Evolutionary conservation across 2,113 vertebrate genomes (phyloP).

Genomic region (Anguilla japonica): DNA sequence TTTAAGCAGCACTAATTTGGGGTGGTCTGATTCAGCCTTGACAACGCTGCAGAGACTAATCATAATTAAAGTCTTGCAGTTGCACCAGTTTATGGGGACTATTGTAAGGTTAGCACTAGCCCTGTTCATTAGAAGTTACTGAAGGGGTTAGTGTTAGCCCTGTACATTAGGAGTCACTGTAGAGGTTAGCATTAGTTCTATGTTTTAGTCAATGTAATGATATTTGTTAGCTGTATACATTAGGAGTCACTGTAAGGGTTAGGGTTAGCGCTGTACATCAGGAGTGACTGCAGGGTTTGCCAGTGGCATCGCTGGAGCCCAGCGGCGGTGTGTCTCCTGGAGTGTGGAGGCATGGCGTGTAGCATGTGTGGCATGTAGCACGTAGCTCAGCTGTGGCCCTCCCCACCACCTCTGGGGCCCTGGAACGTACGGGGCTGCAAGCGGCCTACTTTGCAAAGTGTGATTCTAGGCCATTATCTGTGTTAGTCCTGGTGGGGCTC

Average conservation of each 20-base stretch:
- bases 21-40: neutral
- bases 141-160: neutral
- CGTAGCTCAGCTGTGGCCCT: conserved; percentile 48
- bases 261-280: no score
- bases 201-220: no score
- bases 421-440: conserved; percentile 51
- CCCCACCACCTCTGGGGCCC: conserved; percentile 50
- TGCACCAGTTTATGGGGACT: neutral
- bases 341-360: no score
- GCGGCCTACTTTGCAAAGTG: conserved; percentile 74
- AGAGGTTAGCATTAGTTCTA: no score
- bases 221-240: no score
- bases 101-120: neutral
- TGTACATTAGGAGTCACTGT: no score
- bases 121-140: neutral
- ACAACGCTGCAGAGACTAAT: conserved; percentile 28
- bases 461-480: conserved; percentile 83
- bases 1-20: neutral
- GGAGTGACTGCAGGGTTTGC: neutral
- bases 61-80: neutral
- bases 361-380: neutral
- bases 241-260: no score
- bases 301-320: neutral
- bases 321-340: no score
- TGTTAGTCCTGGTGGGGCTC: conserved; percentile 79